These are phyloP conservation scores for Sarcophaga subvicina DNA, from an alignment of 2,888 invertebrate genomes.

Conservation along the genomic window DNA sequence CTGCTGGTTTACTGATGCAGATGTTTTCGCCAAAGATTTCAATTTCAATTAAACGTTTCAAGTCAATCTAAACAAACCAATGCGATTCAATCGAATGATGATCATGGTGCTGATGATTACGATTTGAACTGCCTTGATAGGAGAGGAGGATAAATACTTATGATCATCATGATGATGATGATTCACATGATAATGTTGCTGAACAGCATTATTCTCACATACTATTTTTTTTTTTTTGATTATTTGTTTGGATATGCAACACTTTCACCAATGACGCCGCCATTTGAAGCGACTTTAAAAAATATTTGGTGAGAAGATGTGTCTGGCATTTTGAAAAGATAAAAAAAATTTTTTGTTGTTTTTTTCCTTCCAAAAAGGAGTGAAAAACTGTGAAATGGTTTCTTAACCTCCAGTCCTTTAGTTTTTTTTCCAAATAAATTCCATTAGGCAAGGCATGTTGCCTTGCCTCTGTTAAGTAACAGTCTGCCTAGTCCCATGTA, in stretches of 20 bases:
- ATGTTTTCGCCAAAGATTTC: constrained; percentile 12
- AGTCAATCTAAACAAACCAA: too few species aligned
- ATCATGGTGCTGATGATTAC: background rate
- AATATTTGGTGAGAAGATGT: constrained; percentile 25
- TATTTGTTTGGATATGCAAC: constrained; percentile 3
- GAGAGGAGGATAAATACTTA: background rate
- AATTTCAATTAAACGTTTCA: constrained; percentile 50
- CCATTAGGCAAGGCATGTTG: background rate
- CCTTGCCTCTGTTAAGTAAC: constrained; percentile 16
- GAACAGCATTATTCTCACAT: constrained; percentile 29
- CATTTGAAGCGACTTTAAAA: background rate
- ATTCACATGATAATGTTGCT: background rate
- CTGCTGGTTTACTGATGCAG: background rate
- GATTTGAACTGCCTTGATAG: constrained; percentile 19
- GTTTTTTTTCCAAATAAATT: background rate
- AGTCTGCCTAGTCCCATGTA: background rate
- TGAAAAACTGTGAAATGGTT: constrained; percentile 19
- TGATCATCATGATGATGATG: background rate
- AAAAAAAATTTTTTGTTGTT: background rate
- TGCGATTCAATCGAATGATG: constrained; percentile 2
- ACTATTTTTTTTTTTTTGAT: background rate
- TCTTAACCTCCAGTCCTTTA: constrained; percentile 20
- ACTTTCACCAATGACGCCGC: constrained; percentile 48
- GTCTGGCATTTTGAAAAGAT: background rate
- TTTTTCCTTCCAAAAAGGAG: background rate